These are phyloP conservation scores for Synaphobranchus kaupii DNA, from an alignment of 2,797 vertebrate genomes.

Conservation along the genomic window DNA sequence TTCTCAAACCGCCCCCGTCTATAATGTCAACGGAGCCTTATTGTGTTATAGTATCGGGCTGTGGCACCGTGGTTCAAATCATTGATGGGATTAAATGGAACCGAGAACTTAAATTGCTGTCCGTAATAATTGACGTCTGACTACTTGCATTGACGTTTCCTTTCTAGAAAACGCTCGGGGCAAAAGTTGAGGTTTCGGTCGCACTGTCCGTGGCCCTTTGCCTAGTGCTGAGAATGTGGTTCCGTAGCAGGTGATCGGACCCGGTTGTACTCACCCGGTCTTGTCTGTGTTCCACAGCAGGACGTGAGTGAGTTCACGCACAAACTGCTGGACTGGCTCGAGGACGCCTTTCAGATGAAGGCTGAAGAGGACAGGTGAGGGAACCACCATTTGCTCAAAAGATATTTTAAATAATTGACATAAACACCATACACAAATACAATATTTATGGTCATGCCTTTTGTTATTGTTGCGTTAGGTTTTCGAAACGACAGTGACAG, in stretches of 20 bases:
- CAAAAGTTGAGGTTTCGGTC: not conserved
- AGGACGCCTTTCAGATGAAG: constrained; percentile 98
- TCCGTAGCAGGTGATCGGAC: not conserved
- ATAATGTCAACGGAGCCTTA: constrained; percentile 43
- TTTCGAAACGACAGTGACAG: not conserved
- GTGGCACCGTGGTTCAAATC: not conserved
- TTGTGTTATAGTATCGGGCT: not conserved
- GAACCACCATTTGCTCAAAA: not conserved
- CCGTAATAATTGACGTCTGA: not conserved
- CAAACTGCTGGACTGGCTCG: constrained; percentile 97
- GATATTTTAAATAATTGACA: too few relatives aligned
- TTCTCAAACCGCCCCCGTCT: constrained; percentile 45
- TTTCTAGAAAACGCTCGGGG: not conserved
- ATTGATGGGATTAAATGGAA: not conserved
- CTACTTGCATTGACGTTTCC: not conserved
- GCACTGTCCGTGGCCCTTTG: too few relatives aligned
- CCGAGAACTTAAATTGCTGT: not conserved
- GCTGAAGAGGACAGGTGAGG: constrained; percentile 93
- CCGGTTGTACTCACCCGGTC: not conserved
- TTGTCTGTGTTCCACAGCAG: constrained; percentile 77
- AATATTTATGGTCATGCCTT: too few relatives aligned
- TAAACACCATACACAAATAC: not conserved
- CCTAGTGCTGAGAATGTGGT: not conserved
- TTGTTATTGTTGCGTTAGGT: not conserved
- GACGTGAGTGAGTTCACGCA: constrained; percentile 99